Conservation (phyloP, 1,140 invertebrate species). For the Drosophila tsacasi region DNA sequence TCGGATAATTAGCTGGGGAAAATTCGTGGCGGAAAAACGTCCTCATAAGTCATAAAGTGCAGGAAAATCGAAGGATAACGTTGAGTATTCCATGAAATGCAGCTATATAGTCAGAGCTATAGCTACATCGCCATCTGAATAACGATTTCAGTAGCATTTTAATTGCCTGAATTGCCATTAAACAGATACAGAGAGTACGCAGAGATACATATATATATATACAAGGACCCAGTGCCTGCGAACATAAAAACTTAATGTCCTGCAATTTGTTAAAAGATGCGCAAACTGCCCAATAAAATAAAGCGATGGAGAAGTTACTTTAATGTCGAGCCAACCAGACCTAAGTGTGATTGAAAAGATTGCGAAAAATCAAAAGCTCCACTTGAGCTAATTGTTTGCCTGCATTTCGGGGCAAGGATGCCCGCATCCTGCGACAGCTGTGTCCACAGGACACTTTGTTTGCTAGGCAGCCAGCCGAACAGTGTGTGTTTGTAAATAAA, state of each 20-base stretch:
- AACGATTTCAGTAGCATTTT: slow-evolving; percentile 68
- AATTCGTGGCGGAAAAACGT: slow-evolving; percentile 31
- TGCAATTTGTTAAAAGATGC: slow-evolving; percentile 70
- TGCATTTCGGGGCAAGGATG: background rate
- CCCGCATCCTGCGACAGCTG: slow-evolving; percentile 40
- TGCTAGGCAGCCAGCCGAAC: slow-evolving; percentile 1
- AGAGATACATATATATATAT: slow-evolving; percentile 13
- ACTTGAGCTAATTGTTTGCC: slow-evolving; percentile 53
- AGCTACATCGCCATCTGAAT: slow-evolving; percentile 39
- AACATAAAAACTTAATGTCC: slow-evolving; percentile 72
- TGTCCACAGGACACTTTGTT: slow-evolving; percentile 41
- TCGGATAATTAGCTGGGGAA: slow-evolving; percentile 60
- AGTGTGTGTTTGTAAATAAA: slow-evolving; percentile 35
- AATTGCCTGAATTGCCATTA: slow-evolving; percentile 63
- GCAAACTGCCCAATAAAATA: slow-evolving; percentile 63
- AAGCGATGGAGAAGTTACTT: slow-evolving; percentile 19
- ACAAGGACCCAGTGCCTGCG: slow-evolving; percentile 36
- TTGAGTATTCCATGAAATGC: slow-evolving; percentile 70
- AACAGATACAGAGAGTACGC: slow-evolving; percentile 17
- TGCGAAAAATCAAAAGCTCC: slow-evolving; percentile 25
- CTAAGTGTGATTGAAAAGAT: slow-evolving; percentile 34
- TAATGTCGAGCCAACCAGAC: slow-evolving; percentile 14
- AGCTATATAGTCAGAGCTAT: slow-evolving; percentile 26
- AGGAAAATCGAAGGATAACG: slow-evolving; percentile 54
- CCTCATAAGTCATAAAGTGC: slow-evolving; percentile 76